Conservation (phyloP, 2,113 vertebrate species). For the Mormyrus lacerda region DNA sequence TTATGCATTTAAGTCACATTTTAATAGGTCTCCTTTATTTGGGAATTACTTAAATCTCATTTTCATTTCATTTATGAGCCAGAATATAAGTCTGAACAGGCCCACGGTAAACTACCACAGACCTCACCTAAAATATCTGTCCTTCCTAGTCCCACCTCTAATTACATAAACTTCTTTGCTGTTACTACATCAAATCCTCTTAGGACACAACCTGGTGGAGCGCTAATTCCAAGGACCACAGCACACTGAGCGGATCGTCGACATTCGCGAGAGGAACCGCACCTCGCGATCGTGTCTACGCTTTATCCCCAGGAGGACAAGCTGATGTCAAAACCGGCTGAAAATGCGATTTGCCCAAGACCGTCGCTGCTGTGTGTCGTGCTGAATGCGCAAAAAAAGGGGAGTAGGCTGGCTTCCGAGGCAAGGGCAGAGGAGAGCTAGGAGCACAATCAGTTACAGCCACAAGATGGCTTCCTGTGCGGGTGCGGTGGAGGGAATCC, state of each 20-base stretch:
- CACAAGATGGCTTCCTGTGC: background rate
- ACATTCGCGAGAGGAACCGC: constrained; percentile 45
- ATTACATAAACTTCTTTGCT: constrained; percentile 17
- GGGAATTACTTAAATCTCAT: background rate
- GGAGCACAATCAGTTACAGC: background rate
- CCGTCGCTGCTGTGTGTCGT: constrained; percentile 34
- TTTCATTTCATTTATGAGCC: background rate
- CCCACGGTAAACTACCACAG: background rate
- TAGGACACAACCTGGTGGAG: constrained; percentile 37
- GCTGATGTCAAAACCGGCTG: constrained; percentile 52
- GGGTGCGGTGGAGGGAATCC: background rate
- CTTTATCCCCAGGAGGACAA: constrained; percentile 39
- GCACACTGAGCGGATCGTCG: constrained; percentile 47
- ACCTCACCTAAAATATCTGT: background rate
- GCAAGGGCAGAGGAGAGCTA: background rate
- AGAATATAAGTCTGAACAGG: background rate
- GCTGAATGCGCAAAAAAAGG: constrained; percentile 30
- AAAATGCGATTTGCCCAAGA: constrained; percentile 52
- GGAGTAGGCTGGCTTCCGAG: background rate
- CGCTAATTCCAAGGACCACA: constrained; percentile 55
- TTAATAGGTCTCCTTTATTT: background rate
- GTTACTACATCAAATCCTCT: constrained; percentile 30
- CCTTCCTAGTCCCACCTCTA: constrained; percentile 24
- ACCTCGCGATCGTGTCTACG: constrained; percentile 39
- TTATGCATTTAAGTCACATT: background rate